Evolutionary conservation across 2,113 vertebrate species (phyloP), one percentile per base, ranked within the genome.

Genomic region (Macquaria australasica): DNA sequence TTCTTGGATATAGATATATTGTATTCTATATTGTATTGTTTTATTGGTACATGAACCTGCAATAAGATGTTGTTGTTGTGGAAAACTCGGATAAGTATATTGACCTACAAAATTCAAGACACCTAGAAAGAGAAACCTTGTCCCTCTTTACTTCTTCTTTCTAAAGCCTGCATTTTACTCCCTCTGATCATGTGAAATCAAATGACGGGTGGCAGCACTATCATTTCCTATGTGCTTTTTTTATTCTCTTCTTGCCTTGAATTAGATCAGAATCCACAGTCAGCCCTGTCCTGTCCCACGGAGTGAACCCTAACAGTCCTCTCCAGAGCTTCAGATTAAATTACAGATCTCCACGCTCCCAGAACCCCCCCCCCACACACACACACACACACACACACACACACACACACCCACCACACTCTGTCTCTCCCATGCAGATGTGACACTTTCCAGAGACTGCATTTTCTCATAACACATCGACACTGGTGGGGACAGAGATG

Each of bases 301-400:
- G 89, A 88, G 88, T 92, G 84, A 91, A 88, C 88, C 88, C 82
- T 39, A 86, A 78, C 81, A 81, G 86, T 83, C 23, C 89, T 88
- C 91, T 93, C 92, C 83, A 62, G 89, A 90, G 86, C 77, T 87
- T 88, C 89, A 89, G 88, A 95, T 95, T 95, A 91, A 94, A 94
- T 94, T 94, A 94, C 91, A 92, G 77, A 93, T 93, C 85, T 87
- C 89, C 87, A 79, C 39, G 73, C 86, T 89, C 84, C 81, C 87
- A 73, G 63, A 92, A 84, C 53, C 72, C 89, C 59, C n/a, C 0
- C 23, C 23, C 69, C 23, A 55, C 81, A 15, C 70, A 18, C 62
- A 28, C 71, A 77, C 45, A 23, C 60, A 43, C n/a, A n/a, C n/a
- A n/a, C n/a, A n/a, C n/a, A n/a, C 23, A 55, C 81, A 15, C 70